Conservation (phyloP, 2,113 vertebrate species). For the Dunckerocampus dactyliophorus region DNA sequence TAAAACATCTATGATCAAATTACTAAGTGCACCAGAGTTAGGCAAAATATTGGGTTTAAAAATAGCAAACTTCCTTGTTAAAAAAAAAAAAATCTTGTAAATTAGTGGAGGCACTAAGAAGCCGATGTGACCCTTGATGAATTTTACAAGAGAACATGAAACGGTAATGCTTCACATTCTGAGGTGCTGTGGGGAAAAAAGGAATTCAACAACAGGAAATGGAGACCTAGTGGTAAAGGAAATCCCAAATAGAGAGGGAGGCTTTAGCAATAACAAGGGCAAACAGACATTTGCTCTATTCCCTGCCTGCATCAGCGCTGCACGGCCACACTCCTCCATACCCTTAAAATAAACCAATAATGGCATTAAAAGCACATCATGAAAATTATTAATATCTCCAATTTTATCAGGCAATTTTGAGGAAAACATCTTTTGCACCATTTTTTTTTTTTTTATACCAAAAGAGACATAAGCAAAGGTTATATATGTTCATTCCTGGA, state of each 20-base stretch:
- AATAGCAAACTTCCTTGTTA: background rate
- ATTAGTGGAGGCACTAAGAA: background rate
- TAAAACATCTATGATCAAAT: constrained; percentile 12
- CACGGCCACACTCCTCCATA: background rate
- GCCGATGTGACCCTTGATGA: constrained; percentile 12
- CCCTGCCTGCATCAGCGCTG: constrained; percentile 34
- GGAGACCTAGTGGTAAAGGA: constrained; percentile 54
- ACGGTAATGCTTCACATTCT: constrained; percentile 40
- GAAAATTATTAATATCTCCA: background rate
- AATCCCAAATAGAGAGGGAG: constrained; percentile 50
- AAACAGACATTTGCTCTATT: constrained; percentile 14
- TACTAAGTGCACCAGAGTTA: constrained; percentile 4
- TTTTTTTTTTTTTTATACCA: background rate
- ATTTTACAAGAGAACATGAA: constrained; percentile 6
- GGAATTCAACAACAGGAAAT: constrained; percentile 78
- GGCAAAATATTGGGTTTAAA: constrained; percentile 3
- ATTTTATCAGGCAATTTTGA: background rate
- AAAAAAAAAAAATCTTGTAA: constrained; percentile 1
- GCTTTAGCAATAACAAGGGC: constrained; percentile 28
- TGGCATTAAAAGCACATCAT: background rate
- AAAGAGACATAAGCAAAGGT: too few relatives aligned
- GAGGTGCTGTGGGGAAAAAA: constrained; percentile 51
- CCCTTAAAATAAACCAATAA: background rate
- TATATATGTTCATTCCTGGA: too few relatives aligned
- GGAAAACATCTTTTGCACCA: background rate